Percentiles rank a stretch among this genome's conserved stretches.
Evolutionary conservation across 2,797 vertebrate species (phyloP).

Genomic region (Lagocephalus sceleratus): DNA sequence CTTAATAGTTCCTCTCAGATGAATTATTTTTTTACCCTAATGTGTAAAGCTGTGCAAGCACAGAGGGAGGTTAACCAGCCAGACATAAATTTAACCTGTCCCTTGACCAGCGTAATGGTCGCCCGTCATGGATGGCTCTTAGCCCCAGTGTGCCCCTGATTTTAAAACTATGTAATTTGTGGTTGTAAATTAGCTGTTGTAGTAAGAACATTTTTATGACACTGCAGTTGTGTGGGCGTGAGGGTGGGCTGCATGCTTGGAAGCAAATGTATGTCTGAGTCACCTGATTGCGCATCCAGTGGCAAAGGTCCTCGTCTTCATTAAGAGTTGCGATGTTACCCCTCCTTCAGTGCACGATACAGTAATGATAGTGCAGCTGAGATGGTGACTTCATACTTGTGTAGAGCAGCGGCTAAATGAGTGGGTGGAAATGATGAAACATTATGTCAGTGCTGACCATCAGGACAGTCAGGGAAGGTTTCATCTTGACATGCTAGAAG

Average conservation of each 20-base stretch:
- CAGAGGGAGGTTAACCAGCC: conserved; percentile 61
- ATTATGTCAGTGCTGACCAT: conserved; percentile 15
- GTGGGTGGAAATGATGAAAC: conserved; percentile 22
- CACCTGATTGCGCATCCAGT: conserved; percentile 13
- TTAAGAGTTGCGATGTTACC: conserved; percentile 38
- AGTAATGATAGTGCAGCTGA: conserved; percentile 48
- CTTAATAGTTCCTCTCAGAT: conserved; percentile 57
- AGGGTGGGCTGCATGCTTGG: conserved; percentile 35
- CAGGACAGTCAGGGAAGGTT: conserved; percentile 17
- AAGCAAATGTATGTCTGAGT: conserved; percentile 33
- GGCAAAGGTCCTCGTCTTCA: conserved; percentile 19
- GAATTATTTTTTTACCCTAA: conserved; percentile 60
- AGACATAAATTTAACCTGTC: conserved; percentile 64
- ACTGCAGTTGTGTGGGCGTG: conserved; percentile 26
- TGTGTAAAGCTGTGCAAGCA: conserved; percentile 42
- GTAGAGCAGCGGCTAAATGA: conserved; percentile 40
- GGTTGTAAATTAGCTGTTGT: conserved; percentile 51
- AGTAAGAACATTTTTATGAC: conserved; percentile 52
- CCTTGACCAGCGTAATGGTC: conserved; percentile 58
- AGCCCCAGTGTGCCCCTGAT: conserved; percentile 38
- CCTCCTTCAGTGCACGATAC: conserved; percentile 28
- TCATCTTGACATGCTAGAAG: conserved; percentile 17
- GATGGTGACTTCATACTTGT: conserved; percentile 25
- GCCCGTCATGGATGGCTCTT: conserved; percentile 27
- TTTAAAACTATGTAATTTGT: conserved; percentile 29